phyloP scores from a whole-genome alignment of 2,797 vertebrate genomes.

The Lepidocolaptes lacrymiger region DNA sequence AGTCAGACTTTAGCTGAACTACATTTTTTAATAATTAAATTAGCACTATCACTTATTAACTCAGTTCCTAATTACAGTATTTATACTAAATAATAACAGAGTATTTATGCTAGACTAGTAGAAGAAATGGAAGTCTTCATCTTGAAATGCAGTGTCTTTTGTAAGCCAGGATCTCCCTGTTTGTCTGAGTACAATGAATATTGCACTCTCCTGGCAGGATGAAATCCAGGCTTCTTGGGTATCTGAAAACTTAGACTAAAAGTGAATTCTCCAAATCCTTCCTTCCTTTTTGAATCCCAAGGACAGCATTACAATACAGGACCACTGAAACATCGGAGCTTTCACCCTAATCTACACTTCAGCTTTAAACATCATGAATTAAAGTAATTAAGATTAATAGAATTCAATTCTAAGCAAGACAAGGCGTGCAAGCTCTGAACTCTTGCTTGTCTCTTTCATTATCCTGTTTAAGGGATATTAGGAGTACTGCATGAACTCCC shows the following conservation, averaged over 20 bases:
- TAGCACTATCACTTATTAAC: neutral
- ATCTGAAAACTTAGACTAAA: neutral
- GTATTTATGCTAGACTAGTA: neutral
- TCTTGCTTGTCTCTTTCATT: neutral
- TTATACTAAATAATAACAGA: neutral
- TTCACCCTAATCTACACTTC: neutral
- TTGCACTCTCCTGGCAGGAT: neutral
- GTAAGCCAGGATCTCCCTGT: neutral
- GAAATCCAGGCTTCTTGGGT: neutral
- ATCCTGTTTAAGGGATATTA: neutral
- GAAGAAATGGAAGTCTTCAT: neutral
- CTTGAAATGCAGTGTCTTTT: neutral
- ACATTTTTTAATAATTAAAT: neutral
- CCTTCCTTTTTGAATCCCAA: neutral
- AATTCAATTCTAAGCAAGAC: neutral
- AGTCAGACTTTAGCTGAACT: neutral
- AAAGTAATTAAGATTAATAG: slow-evolving; percentile 5
- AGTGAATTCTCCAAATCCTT: neutral
- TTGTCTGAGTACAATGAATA: neutral
- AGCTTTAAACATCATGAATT: neutral
- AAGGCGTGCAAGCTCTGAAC: neutral
- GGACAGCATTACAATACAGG: neutral
- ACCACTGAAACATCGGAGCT: neutral
- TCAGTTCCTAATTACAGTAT: neutral
- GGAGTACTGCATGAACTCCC: neutral